phyloP scores from a whole-genome alignment of 2,888 invertebrate genomes.

The Caenorhabditis virilis region DNA sequence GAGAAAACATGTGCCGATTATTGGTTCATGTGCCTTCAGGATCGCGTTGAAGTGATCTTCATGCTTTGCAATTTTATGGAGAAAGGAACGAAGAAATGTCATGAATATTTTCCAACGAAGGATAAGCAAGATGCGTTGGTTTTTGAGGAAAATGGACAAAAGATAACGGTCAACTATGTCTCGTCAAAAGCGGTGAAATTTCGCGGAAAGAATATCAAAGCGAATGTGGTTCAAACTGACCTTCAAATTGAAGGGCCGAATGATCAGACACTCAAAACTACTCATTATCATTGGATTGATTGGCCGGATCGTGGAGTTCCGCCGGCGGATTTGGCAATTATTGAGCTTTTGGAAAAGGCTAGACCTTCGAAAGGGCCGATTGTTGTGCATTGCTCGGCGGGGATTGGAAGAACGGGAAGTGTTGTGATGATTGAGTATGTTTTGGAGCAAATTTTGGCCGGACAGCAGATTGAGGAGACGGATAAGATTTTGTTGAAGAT shows the following conservation, averaged over 20 bases:
- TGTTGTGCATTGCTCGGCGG: conserved; percentile 50
- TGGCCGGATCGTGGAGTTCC: conserved; percentile 51
- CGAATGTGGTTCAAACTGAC: conserved; percentile 28
- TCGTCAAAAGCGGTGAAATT: conserved; percentile 16
- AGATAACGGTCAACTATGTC: conserved; percentile 23
- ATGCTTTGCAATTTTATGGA: conserved; percentile 48
- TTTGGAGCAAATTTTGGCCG: conserved; percentile 31
- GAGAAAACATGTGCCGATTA: conserved; percentile 46
- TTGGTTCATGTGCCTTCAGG: conserved; percentile 47
- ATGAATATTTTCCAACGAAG: conserved; percentile 36
- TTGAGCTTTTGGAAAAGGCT: conserved; percentile 31
- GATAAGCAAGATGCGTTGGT: conserved; percentile 18
- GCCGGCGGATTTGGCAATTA: conserved; percentile 32
- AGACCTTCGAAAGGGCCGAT: conserved; percentile 29
- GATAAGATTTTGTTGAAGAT: conserved; percentile 42
- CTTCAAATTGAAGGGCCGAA: conserved; percentile 21
- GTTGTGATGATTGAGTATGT: conserved; percentile 49
- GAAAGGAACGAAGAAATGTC: conserved; percentile 41
- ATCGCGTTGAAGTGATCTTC: conserved; percentile 38
- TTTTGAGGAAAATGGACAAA: conserved; percentile 25
- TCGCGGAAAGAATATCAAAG: conserved; percentile 11
- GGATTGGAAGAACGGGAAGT: conserved; percentile 47
- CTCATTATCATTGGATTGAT: conserved; percentile 49
- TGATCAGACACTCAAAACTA: conserved; percentile 11
- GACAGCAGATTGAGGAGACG: conserved; percentile 29